Percentiles rank a stretch among this genome's conserved stretches.
Conservation (phyloP, 2,888 invertebrate genomes). For the Patella caerulea region DNA sequence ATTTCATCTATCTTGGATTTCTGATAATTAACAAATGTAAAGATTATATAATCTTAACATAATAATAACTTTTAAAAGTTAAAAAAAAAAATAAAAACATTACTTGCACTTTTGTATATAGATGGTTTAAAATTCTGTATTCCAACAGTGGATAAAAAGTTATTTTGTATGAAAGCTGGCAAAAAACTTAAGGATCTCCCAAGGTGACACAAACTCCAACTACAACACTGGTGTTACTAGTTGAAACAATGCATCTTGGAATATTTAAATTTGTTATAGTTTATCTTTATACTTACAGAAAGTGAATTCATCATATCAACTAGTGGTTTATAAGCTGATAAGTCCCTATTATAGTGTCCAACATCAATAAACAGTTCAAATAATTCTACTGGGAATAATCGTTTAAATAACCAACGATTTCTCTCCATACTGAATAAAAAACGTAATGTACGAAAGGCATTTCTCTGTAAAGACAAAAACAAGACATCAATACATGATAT, state of each 20-base stretch:
- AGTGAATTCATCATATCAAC: constrained; percentile 65
- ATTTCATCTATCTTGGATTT: constrained; percentile 59
- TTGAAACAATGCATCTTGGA: too few relatives aligned
- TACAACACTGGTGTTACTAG: too few relatives aligned
- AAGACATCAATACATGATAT: not conserved
- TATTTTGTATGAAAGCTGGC: too few relatives aligned
- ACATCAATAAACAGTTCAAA: constrained; percentile 72
- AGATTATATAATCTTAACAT: not conserved
- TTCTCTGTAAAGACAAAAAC: constrained; percentile 62
- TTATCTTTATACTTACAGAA: constrained; percentile 47
- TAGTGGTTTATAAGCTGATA: constrained; percentile 66
- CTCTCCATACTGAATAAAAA: constrained; percentile 73
- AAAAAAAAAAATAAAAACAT: too few relatives aligned
- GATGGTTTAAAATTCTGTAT: too few relatives aligned
- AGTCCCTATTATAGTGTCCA: constrained; percentile 72
- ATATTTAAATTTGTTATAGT: too few relatives aligned
- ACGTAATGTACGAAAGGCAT: constrained; percentile 71
- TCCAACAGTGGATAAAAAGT: too few relatives aligned
- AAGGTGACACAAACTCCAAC: too few relatives aligned
- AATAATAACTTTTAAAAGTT: too few relatives aligned
- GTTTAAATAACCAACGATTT: constrained; percentile 71
- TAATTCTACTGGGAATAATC: constrained; percentile 70
- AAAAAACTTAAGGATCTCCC: too few relatives aligned
- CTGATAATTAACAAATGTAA: constrained; percentile 40
- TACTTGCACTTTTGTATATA: too few relatives aligned